Base-by-base conservation (phyloP, 2,797 vertebrate species). In the Gymnoscopelus braueri region DNA sequence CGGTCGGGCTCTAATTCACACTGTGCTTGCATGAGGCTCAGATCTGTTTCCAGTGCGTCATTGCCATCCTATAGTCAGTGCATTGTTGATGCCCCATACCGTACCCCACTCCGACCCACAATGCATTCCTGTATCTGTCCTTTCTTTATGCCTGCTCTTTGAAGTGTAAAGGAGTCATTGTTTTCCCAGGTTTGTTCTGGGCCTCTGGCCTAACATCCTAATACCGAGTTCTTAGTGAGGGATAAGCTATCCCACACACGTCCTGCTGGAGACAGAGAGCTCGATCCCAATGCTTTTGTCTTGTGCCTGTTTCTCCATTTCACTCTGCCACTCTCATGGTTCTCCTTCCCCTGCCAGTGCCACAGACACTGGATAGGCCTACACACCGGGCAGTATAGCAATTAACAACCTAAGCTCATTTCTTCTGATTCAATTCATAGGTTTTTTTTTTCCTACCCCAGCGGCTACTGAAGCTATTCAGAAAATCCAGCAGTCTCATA, bases 151-250 rank as follows among this genome's bases (percentile, higher is more conserved):
- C 29, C 76, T 87, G 89, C 77, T 83, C 76, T 64, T 39, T 84
- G 82, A 65, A 88, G 81, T 90, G 85, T 81, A 86, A 92, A 88
- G 79, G 75, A 83, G 77, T 74, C 75, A 39, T 35, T 51, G 79
- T 75, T 86, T 81, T 84, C 76, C 80, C 63, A 76, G 61, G 82
- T 81, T 71, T 63, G 63, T 60, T 65, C 50, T 2, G 60, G 47
- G 65, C 68, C 66, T 72, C 67, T 61, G 72, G 72, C 52, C 73
- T 67, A 32, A 65, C 78, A 32, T 72, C 54, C 53, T 10, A 48
- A 47, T 35, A 60, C 39, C 5, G 10, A 49, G 53, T 74, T 71
- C 75, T 79, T 63, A 79, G 74, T 48, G 53, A 65, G 60, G 62
- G 64, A 80, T 74, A 63, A 80, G 69, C 69, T 76, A 56, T 48